Conservation (phyloP, 2,888 invertebrate species). For the Kryphioiulus occultus region DNA sequence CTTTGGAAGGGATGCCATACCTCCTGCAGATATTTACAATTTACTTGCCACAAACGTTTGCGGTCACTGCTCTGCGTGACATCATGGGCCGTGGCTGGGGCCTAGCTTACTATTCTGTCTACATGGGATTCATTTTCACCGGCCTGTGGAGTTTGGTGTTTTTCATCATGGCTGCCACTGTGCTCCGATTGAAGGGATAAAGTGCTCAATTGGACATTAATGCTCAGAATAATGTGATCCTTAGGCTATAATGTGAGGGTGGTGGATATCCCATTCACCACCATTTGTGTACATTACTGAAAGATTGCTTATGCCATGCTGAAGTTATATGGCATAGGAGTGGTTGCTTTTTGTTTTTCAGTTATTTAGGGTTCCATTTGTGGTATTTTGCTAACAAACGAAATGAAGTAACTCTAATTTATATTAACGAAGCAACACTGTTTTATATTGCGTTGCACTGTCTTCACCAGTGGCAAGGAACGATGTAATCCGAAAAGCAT, state of each 20-base stretch:
- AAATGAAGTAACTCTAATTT: not conserved
- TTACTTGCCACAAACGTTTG: conserved; percentile 27
- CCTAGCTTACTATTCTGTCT: not conserved
- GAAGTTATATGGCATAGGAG: not conserved
- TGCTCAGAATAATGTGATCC: not conserved
- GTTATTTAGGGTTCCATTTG: not conserved
- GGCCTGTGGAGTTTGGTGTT: conserved; percentile 32
- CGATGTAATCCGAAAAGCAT: not conserved
- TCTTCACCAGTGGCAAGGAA: not conserved
- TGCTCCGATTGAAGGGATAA: conserved; percentile 11
- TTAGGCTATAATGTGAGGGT: not conserved
- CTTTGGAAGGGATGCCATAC: conserved; percentile 46
- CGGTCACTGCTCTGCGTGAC: conserved; percentile 20
- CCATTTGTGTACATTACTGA: not conserved
- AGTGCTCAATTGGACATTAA: conserved; percentile 40
- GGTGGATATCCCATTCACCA: not conserved
- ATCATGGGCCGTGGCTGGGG: conserved; percentile 47
- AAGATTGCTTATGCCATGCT: not conserved
- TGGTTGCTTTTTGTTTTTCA: not conserved
- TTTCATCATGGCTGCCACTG: conserved; percentile 10
- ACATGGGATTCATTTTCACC: conserved; percentile 36
- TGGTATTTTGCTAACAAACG: conserved; percentile 14
- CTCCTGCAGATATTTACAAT: conserved; percentile 7
- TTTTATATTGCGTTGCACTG: not conserved
- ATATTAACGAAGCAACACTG: not conserved